Evolutionary conservation across 2,113 vertebrate species (phyloP).

Genomic region (Siphamia tubifer): DNA sequence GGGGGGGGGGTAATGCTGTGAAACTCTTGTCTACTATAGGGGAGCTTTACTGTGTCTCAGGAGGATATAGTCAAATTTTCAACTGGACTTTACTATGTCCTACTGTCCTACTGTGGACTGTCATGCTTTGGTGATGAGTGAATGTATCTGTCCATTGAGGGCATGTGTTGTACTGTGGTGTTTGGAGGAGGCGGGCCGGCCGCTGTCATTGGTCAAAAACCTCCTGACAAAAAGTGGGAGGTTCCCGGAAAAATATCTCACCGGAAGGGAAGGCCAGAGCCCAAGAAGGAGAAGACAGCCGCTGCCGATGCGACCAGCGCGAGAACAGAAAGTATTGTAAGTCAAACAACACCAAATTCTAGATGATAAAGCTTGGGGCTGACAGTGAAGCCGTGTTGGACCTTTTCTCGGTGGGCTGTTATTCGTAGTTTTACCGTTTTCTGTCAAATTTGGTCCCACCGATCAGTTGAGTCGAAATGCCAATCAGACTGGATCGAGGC

Average conservation of each 20-base stretch:
- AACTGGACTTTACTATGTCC: no score
- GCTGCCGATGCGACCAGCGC: constrained; percentile 60
- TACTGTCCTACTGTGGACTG: no score
- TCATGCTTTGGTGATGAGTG: no score
- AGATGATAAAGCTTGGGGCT: background rate
- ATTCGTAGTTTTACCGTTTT: background rate
- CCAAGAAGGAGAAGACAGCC: constrained; percentile 49
- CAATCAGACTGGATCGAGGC: constrained; percentile 30
- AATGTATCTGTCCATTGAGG: no score
- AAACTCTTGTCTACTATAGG: no score
- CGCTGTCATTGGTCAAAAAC: constrained; percentile 56
- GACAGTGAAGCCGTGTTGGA: no score
- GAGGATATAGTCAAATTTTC: no score
- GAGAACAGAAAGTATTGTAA: constrained; percentile 66
- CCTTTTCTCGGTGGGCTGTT: background rate
- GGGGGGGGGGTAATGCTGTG: no score
- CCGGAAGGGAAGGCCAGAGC: constrained; percentile 83
- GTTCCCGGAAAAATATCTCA: constrained; percentile 78
- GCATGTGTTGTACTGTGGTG: no score
- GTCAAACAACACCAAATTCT: constrained; percentile 32
- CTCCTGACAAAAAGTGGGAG: constrained; percentile 73
- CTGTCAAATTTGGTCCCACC: background rate
- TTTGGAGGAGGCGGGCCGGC: no score
- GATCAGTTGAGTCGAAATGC: constrained; percentile 25
- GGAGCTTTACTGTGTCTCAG: no score